Evolutionary conservation across 2,888 invertebrate genomes (phyloP).

Genomic region (Aleiodes alternator): DNA sequence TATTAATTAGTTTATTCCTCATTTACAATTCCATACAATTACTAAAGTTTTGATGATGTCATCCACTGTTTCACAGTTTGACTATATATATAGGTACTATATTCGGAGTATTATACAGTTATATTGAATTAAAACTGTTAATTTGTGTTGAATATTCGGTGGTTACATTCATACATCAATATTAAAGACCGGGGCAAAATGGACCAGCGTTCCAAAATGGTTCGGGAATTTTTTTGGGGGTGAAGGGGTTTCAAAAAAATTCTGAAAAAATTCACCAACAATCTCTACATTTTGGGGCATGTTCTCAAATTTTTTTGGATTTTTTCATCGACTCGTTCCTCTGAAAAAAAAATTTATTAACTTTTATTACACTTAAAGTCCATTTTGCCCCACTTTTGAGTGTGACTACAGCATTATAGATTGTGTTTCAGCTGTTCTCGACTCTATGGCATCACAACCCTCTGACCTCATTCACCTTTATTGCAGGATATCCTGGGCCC

Average conservation of each 20-base stretch:
- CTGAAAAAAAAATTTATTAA: too few relatives aligned
- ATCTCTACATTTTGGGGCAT: too few relatives aligned
- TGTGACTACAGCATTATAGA: slow-evolving; percentile 1
- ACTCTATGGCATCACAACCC: slow-evolving; percentile 34
- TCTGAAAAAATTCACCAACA: too few relatives aligned
- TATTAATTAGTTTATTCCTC: slow-evolving; percentile 26
- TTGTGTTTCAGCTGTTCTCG: slow-evolving; percentile 41
- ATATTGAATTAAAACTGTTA: slow-evolving; percentile 24
- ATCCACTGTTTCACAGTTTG: background rate
- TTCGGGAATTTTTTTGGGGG: too few relatives aligned
- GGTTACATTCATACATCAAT: background rate
- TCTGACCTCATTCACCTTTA: slow-evolving; percentile 62
- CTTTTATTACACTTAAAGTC: too few relatives aligned
- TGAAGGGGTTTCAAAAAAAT: too few relatives aligned
- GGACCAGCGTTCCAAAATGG: too few relatives aligned
- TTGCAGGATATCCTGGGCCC: slow-evolving; percentile 62
- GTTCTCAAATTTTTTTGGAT: too few relatives aligned
- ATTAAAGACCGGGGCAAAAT: too few relatives aligned
- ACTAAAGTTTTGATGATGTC: slow-evolving; percentile 10
- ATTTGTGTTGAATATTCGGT: background rate
- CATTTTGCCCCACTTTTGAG: too few relatives aligned
- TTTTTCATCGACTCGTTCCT: too few relatives aligned
- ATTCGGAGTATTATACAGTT: too few relatives aligned
- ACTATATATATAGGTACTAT: background rate
- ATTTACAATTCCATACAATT: slow-evolving; percentile 29